Evolutionary conservation across 2,888 invertebrate genomes (phyloP), one percentile per base, ranked within the genome.

Genomic region (Eupithecia inturbata): DNA sequence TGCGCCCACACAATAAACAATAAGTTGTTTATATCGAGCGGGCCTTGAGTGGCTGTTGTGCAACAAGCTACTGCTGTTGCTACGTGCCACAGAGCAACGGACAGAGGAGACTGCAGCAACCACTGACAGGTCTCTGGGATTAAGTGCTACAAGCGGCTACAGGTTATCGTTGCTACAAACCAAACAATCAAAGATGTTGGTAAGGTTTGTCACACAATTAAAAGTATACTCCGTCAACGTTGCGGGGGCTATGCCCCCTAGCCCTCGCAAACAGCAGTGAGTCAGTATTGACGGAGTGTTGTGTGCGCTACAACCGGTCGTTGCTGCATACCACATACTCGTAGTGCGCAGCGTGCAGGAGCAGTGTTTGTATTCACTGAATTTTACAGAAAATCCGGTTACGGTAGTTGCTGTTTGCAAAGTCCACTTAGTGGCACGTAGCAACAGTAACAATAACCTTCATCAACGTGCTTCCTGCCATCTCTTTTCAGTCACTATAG

Each of bases 31-130:
- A 86, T 88, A 85, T 85, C 84, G 74, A 83, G 77, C 81, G 79
- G 83, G 89, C 90, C 89, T 89, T 88, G 88, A 84, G 87, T 22
- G 22, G 57, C 75, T 36, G 84, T 91, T 89, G 90, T 90, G 89
- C 91, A 92, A 91, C 82, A 78, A 72, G 81, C 86, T 85, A 85
- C 83, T 78, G 80, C 81, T 91, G 92, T 92, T 92, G 89, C 92
- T 90, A 92, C 75, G 92, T 79, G 64, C 63, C 87, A 85, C 72
- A 88, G 89, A 91, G 49, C 73, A 80, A 3, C 1, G 16, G 1
- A 31, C 76, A 85, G 86, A 86, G 22, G 36, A 26, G 66, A 22
- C 66, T 33, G 36, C 22, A 1, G 7, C 36, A 14, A 66, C 22
- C 64, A 22, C n/a, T 10, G 31, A n/a, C n/a, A n/a, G 19, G n/a